Evolutionary conservation across 2,888 invertebrate genomes (phyloP).

Genomic region (Orchestes rusci): DNA sequence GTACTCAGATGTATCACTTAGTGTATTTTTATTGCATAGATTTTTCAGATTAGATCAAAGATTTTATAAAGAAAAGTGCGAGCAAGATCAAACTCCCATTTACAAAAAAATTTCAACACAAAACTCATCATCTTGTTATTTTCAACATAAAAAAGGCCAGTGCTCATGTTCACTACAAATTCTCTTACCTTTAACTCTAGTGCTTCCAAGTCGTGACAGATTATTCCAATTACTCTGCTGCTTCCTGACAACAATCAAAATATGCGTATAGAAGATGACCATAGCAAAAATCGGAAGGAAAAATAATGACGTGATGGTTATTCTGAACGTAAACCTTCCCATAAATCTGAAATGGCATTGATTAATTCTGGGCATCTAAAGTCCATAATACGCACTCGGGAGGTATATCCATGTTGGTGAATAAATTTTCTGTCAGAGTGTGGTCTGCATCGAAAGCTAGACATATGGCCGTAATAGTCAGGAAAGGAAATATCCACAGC

Average conservation of each 20-base stretch:
- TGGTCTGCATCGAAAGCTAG: slow-evolving; percentile 46
- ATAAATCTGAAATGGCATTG: slow-evolving; percentile 39
- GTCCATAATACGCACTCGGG: slow-evolving; percentile 15
- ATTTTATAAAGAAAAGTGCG: too few species aligned
- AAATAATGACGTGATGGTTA: slow-evolving; percentile 48
- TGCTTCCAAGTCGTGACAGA: slow-evolving; percentile 42
- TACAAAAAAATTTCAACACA: too few species aligned
- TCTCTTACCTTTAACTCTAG: slow-evolving; percentile 31
- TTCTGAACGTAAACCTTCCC: slow-evolving; percentile 43
- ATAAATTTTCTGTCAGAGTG: slow-evolving; percentile 38
- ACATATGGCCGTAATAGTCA: slow-evolving; percentile 35
- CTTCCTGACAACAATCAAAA: slow-evolving; percentile 50
- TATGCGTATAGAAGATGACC: slow-evolving; percentile 54
- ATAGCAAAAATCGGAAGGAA: slow-evolving; percentile 53
- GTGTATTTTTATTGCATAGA: too few species aligned
- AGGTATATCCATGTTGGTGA: slow-evolving; percentile 22
- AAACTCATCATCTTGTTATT: too few species aligned
- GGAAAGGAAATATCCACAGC: slow-evolving; percentile 52
- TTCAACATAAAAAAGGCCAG: too few species aligned
- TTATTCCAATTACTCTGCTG: slow-evolving; percentile 48
- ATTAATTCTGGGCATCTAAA: slow-evolving; percentile 1
- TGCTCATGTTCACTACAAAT: too few species aligned
- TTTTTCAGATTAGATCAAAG: too few species aligned
- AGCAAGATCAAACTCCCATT: too few species aligned
- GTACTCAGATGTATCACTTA: too few species aligned